Conservation (phyloP, 2,888 invertebrate genomes). For the Saturnia japonica region DNA sequence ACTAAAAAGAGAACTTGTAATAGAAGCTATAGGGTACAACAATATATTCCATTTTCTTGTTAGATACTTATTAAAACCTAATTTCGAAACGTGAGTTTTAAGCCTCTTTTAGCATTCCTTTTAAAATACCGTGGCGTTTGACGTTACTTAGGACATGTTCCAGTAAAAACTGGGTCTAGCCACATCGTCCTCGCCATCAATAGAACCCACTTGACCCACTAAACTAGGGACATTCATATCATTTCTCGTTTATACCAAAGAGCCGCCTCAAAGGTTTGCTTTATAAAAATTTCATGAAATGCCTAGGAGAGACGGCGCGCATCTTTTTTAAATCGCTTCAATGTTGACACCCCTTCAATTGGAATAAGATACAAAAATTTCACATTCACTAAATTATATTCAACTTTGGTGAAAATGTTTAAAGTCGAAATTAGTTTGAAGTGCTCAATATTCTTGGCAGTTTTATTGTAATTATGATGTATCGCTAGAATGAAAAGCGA, state of each 20-base stretch:
- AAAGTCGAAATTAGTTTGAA: conserved; percentile 34
- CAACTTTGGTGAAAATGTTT: conserved; percentile 37
- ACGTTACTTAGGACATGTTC: conserved; percentile 41
- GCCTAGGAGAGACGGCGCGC: conserved; percentile 45
- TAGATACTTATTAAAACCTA: no score
- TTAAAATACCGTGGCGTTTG: conserved; percentile 18
- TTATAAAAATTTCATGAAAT: conserved; percentile 67
- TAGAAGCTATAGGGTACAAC: neutral
- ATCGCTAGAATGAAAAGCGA: conserved; percentile 42
- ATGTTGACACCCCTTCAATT: conserved; percentile 46
- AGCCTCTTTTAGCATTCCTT: conserved; percentile 17
- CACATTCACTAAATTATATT: conserved; percentile 31
- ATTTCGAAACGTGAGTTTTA: neutral
- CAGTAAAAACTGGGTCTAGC: conserved; percentile 47
- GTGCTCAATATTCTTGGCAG: conserved; percentile 22
- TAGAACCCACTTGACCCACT: conserved; percentile 66
- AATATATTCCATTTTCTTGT: no score
- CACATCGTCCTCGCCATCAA: conserved; percentile 57
- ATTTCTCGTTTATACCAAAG: conserved; percentile 57
- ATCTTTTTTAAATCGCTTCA: conserved; percentile 55
- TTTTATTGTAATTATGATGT: conserved; percentile 38
- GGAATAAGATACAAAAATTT: conserved; percentile 38
- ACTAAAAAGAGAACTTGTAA: neutral
- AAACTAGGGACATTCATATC: conserved; percentile 63
- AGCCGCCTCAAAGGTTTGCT: conserved; percentile 58